Conservation (phyloP, 2,797 vertebrate species). For the Buceros bicornis region DNA sequence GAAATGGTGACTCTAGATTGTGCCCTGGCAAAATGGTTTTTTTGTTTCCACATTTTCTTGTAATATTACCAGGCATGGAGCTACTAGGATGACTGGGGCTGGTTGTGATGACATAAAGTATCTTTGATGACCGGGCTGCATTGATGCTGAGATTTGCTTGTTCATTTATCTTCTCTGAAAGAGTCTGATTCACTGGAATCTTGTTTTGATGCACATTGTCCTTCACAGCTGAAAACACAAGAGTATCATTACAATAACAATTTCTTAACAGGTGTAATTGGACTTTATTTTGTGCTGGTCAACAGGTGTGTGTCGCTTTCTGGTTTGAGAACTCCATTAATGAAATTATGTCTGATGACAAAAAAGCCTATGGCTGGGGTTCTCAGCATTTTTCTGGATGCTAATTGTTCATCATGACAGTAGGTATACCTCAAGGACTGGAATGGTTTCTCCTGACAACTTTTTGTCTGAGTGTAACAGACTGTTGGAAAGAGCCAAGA, state of each 20-base stretch:
- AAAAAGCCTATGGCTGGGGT: neutral
- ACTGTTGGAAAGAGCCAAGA: neutral
- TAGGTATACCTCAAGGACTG: neutral
- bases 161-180: conserved; percentile 83
- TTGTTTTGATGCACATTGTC: conserved; percentile 76
- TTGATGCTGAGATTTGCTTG: conserved; percentile 87
- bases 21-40: neutral
- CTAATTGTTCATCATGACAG: neutral
- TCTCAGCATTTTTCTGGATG: neutral
- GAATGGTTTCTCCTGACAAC: neutral
- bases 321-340: neutral
- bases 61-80: conserved; percentile 91
- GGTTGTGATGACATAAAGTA: conserved; percentile 95
- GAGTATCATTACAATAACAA: neutral
- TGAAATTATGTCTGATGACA: neutral
- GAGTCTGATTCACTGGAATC: conserved; percentile 82
- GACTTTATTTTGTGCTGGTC: neutral
- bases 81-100: conserved; percentile 90
- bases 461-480: neutral
- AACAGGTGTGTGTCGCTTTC: neutral
- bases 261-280: neutral
- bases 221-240: conserved; percentile 83
- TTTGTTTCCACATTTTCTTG: neutral
- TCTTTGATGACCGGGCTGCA: conserved; percentile 87
- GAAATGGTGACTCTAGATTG: neutral